These are phyloP conservation scores for Thyatira batis DNA, from an alignment of 2,888 invertebrate species.

Conservation along the genomic window DNA sequence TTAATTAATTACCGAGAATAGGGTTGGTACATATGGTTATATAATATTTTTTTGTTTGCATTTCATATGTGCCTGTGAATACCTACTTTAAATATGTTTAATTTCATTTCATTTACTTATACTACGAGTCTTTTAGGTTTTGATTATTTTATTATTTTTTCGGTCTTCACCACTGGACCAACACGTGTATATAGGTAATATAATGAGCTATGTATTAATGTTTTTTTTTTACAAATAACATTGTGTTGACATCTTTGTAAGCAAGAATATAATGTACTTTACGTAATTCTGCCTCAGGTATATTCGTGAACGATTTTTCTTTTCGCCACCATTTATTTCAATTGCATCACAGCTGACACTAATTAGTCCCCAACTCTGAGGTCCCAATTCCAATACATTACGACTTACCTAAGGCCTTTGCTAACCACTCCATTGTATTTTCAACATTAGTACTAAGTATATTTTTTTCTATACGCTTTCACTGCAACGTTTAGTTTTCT, in stretches of 20 bases:
- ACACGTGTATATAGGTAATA: too few relatives aligned
- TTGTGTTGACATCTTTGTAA: neutral
- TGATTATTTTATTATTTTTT: too few relatives aligned
- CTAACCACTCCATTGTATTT: neutral
- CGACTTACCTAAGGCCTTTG: neutral
- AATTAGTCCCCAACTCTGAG: neutral
- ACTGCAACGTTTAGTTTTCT: constrained; percentile 38
- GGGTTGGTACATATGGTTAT: neutral
- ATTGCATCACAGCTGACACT: neutral
- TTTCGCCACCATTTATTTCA: constrained; percentile 7
- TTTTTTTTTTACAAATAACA: neutral
- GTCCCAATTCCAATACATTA: neutral
- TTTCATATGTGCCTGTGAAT: too few relatives aligned
- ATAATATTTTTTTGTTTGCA: too few relatives aligned
- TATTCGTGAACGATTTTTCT: constrained; percentile 7
- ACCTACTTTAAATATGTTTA: too few relatives aligned
- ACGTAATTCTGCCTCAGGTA: neutral
- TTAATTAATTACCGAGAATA: neutral
- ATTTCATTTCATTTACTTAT: too few relatives aligned
- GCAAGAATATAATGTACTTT: neutral
- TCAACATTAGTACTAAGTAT: neutral
- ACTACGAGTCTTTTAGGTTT: too few relatives aligned
- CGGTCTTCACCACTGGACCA: too few relatives aligned
- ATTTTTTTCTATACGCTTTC: constrained; percentile 30
- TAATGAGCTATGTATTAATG: neutral